Evolutionary conservation across 2,113 vertebrate genomes (phyloP).

Genomic region (Bucco capensis): DNA sequence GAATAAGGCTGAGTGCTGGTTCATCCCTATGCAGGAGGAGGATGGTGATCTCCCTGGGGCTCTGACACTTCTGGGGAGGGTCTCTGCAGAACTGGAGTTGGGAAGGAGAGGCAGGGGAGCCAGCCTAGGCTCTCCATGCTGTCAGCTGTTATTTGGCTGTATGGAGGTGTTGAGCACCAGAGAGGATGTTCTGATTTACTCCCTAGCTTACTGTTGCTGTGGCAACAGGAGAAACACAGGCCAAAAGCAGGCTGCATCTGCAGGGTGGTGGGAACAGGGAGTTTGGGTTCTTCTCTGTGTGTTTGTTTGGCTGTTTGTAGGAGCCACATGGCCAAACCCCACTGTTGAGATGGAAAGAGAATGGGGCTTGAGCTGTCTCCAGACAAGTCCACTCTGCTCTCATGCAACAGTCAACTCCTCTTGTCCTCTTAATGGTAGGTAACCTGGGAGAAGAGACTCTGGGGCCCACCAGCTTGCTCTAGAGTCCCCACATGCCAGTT

Average conservation of each 20-base stretch:
- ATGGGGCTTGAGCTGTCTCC: background rate
- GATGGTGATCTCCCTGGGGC: background rate
- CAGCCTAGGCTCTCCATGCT: background rate
- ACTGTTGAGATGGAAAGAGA: background rate
- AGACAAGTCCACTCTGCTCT: background rate
- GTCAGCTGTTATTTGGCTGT: conserved; percentile 38
- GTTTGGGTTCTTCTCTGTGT: conserved; percentile 63
- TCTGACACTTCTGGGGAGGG: background rate
- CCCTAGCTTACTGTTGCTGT: conserved; percentile 60
- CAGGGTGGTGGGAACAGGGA: conserved; percentile 60
- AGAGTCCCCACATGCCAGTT: background rate
- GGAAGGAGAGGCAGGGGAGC: background rate
- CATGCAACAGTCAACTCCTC: too few species aligned
- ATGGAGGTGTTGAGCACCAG: background rate
- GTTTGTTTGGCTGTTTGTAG: conserved; percentile 60
- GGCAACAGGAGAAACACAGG: conserved; percentile 71
- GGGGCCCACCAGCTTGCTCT: background rate
- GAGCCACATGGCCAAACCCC: conserved; percentile 21
- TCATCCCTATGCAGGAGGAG: background rate
- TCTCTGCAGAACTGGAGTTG: background rate
- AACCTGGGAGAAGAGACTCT: too few species aligned
- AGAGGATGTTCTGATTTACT: conserved; percentile 58
- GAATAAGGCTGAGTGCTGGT: background rate
- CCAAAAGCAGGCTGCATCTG: conserved; percentile 70
- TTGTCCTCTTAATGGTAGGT: too few species aligned